phyloP scores from a whole-genome alignment of 2,888 invertebrate species.

The Aspidapion aeneum region DNA sequence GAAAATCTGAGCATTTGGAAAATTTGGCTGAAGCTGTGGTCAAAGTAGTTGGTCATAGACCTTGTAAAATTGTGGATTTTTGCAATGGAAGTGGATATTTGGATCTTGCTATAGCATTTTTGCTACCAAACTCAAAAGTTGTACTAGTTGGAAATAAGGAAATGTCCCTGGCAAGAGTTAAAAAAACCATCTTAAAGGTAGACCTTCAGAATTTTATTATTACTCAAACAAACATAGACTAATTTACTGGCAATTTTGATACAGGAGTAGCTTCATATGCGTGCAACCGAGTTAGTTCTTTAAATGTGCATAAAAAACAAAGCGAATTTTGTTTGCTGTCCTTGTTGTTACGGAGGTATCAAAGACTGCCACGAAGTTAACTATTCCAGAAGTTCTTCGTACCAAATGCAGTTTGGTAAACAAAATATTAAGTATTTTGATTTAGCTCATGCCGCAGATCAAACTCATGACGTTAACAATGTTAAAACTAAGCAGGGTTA shows the following conservation, averaged over 20 bases:
- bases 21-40: constrained; percentile 75
- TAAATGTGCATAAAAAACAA: constrained; percentile 71
- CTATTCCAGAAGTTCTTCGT: constrained; percentile 77
- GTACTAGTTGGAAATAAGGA: constrained; percentile 91
- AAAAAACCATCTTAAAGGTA: constrained; percentile 63
- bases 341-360: constrained; percentile 92
- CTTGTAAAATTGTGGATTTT: constrained; percentile 81
- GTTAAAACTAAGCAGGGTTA: constrained; percentile 72
- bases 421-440: constrained; percentile 62
- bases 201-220: constrained; percentile 70
- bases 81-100: constrained; percentile 94
- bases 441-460: constrained; percentile 89
- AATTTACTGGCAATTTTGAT: constrained; percentile 77
- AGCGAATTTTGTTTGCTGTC: constrained; percentile 86
- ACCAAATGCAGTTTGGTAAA: constrained; percentile 41
- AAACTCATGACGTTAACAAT: constrained; percentile 76
- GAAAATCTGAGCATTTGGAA: constrained; percentile 85
- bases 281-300: constrained; percentile 90
- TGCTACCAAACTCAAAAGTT: constrained; percentile 73
- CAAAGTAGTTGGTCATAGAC: constrained; percentile 54
- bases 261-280: constrained; percentile 89
- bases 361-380: constrained; percentile 73
- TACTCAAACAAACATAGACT: constrained; percentile 88
- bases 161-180: constrained; percentile 74
- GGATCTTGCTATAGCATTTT: constrained; percentile 78